phyloP scores from a whole-genome alignment of 1,140 invertebrate species.

The Sitobion miscanthi region DNA sequence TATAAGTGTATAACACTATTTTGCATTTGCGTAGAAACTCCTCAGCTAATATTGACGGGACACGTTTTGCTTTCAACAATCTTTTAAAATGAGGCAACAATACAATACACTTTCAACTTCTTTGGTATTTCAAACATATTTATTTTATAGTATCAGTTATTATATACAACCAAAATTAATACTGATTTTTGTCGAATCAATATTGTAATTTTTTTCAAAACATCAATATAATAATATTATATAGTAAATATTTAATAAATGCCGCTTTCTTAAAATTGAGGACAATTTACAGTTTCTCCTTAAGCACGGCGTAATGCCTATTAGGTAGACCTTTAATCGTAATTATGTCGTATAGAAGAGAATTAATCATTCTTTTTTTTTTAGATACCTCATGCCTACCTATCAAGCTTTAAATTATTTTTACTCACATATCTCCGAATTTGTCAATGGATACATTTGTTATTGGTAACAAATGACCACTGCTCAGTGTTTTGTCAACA shows the following conservation, averaged over 20 bases:
- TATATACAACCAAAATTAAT: background rate
- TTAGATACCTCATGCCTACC: background rate
- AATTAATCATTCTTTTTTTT: background rate
- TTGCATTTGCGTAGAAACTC: no score
- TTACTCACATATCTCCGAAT: conserved; percentile 68
- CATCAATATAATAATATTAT: no score
- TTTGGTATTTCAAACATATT: background rate
- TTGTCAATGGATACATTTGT: conserved; percentile 81
- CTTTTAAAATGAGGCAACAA: background rate
- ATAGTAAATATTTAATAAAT: no score
- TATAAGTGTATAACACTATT: no score
- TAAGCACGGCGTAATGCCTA: background rate
- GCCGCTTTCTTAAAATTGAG: no score
- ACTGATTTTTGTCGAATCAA: background rate
- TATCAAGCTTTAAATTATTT: background rate
- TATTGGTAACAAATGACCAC: conserved; percentile 77
- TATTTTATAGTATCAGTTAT: background rate
- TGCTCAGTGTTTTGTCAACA: conserved; percentile 72
- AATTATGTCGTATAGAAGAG: background rate
- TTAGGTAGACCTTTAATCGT: background rate
- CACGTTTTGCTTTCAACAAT: background rate
- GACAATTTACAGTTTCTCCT: no score
- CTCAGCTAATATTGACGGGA: no score
- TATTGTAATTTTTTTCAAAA: background rate
- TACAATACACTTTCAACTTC: background rate